A percentile compares a stretch with the other conserved stretches of the same genome.
phyloP scores from a whole-genome alignment of 2,797 vertebrate genomes.

The Ctenopoma multispine region DNA sequence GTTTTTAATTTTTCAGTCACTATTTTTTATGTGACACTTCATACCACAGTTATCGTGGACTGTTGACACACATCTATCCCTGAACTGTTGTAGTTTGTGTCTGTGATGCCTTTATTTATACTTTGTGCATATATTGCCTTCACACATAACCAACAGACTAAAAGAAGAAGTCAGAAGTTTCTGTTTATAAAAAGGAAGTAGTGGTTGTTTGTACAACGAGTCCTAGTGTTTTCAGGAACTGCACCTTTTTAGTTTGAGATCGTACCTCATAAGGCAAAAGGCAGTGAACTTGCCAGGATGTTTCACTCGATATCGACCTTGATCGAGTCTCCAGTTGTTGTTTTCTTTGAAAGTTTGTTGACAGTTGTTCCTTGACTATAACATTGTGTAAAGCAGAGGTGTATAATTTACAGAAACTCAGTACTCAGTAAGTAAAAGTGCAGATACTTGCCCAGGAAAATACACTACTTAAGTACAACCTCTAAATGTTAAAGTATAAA shows the following conservation, averaged over 20 bases:
- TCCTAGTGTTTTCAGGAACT: not conserved
- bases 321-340: too few species aligned
- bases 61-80: too few species aligned
- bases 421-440: too few species aligned
- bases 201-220: not conserved
- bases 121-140: not conserved
- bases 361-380: not conserved
- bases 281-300: accelerated
- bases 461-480: too few species aligned
- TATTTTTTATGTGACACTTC: too few species aligned
- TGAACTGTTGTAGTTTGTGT: not conserved
- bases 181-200: not conserved
- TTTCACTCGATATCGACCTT: not conserved
- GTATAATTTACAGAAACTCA: too few species aligned
- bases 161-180: not conserved
- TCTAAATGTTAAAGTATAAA: too few species aligned
- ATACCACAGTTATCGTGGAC: too few species aligned
- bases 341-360: too few species aligned
- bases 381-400: too few species aligned
- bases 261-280: not conserved
- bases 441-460: too few species aligned
- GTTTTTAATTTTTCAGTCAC: too few species aligned
- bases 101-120: not conserved
- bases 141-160: not conserved
- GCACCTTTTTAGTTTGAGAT: not conserved